phyloP scores from a whole-genome alignment of 2,888 invertebrate genomes.

The Lycia hirtaria region DNA sequence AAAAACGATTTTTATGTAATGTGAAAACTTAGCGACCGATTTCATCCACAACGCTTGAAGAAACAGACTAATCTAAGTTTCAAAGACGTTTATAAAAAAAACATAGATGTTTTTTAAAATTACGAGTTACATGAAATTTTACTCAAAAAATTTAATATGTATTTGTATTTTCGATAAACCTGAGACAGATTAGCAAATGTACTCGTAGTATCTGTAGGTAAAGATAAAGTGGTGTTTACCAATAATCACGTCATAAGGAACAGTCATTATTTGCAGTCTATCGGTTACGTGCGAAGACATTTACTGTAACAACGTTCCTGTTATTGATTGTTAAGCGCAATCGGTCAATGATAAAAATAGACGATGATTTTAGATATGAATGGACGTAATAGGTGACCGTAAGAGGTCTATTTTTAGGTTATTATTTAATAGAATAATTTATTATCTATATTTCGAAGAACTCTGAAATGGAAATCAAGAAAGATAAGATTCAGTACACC shows the following conservation, averaged over 20 bases:
- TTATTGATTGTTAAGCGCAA: conserved; percentile 37
- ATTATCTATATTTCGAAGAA: background rate
- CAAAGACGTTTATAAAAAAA: too few species aligned
- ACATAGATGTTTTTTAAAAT: too few species aligned
- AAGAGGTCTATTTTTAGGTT: conserved; percentile 16
- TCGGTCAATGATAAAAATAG: conserved; percentile 27
- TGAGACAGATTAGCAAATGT: conserved; percentile 3
- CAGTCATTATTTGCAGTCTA: conserved; percentile 49
- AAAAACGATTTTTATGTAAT: too few species aligned
- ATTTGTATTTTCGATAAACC: too few species aligned
- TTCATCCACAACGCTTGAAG: background rate
- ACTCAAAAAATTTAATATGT: too few species aligned
- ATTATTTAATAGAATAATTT: background rate
- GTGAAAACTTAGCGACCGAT: too few species aligned
- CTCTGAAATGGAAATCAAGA: background rate
- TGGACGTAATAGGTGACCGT: conserved; percentile 1
- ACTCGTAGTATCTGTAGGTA: background rate
- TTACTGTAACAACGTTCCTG: conserved; percentile 42
- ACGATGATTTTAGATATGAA: conserved; percentile 8
- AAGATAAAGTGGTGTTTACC: conserved; percentile 44
- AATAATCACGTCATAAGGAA: conserved; percentile 44
- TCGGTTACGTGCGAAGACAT: conserved; percentile 44
- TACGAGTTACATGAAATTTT: too few species aligned
- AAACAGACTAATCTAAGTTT: too few species aligned
- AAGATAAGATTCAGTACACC: too few species aligned